Evolutionary conservation across 2,797 vertebrate species (phyloP), one percentile per base, ranked within the genome.

Genomic region (Catharus ustulatus): DNA sequence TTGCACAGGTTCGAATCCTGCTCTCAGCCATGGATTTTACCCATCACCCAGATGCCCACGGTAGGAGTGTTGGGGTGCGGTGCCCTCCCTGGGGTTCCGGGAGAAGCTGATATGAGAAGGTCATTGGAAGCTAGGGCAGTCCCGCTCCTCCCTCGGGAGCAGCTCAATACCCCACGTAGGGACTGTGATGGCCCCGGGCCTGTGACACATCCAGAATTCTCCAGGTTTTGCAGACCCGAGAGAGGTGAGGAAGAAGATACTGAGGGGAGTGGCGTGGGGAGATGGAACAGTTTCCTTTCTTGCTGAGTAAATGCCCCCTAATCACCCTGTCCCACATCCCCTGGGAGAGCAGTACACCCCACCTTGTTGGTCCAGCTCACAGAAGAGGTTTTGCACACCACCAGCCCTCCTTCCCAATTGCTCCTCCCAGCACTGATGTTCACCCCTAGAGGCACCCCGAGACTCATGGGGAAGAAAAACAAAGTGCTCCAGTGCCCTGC

Each of bases 11-110:
- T 87, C 21, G 14, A 89, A 81, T 87, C 55, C 69, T 84, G 82
- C 57, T 84, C 74, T 42, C 85, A 67, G 62, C 3, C 6, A 23
- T 0, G 7, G 9, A 0, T 68, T 90, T 72, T 32, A 21, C 13
- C 29, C 23, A 30, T 4, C 1, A 1, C 16, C 13, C 3, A 0
- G 12, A 38, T 23, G 38, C 19, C 10, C 15, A 22, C 2, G 4
- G 11, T 26, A 30, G 3, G 6, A 26, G 11, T 32, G 11, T 6
- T 9, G 26, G 26, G 16, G 27, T 21, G 13, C 38, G 38, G 38
- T 38, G 38, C 22, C 15, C 48, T 27, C 7, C 11, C 40, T 21
- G 46, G 15, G 19, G 6, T 6, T 38, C 10, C 1, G 1, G 13
- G 11, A 29, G 55, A 23, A 61, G 13, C 13, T 38, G 46, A 27